Evolutionary conservation across 2,797 vertebrate species (phyloP).

Genomic region (Morus bassanus): DNA sequence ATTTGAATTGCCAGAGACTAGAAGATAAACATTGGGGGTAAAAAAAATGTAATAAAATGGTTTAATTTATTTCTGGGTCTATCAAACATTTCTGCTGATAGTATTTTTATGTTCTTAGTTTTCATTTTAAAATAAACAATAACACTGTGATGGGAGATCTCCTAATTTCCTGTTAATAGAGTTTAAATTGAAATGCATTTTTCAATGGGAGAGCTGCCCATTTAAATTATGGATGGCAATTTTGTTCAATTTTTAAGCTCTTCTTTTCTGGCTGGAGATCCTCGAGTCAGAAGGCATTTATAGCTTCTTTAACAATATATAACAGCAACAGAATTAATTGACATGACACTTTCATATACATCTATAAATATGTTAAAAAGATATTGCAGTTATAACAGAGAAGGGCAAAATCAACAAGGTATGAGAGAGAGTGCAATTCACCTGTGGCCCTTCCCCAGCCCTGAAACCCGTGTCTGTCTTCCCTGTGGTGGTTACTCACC

Average conservation of each 20-base stretch:
- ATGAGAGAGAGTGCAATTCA: not conserved
- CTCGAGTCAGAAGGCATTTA: slow-evolving; percentile 20
- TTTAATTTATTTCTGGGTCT: slow-evolving; percentile 39
- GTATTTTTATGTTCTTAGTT: slow-evolving; percentile 36
- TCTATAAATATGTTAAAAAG: not conserved
- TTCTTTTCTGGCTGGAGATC: slow-evolving; percentile 24
- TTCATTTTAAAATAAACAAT: slow-evolving; percentile 58
- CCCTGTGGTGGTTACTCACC: rapidly evolving
- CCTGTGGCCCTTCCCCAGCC: not conserved
- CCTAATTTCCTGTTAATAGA: slow-evolving; percentile 63
- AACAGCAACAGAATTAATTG: not conserved
- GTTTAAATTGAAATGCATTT: slow-evolving; percentile 60
- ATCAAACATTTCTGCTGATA: slow-evolving; percentile 1
- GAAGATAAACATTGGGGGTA: not conserved
- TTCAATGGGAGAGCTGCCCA: slow-evolving; percentile 20
- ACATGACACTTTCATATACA: not conserved
- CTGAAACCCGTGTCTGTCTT: not conserved
- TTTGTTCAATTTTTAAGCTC: slow-evolving; percentile 30
- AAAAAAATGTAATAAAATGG: not conserved
- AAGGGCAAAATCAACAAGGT: not conserved
- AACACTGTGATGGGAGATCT: slow-evolving; percentile 15
- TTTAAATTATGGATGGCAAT: slow-evolving; percentile 53
- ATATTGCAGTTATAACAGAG: not conserved
- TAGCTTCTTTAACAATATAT: slow-evolving; percentile 1
- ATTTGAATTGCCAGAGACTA: not conserved